A percentile compares a stretch with the other conserved stretches of the same genome.
phyloP scores from a whole-genome alignment of 2,888 invertebrate genomes.

The Isotomurus palustris region DNA sequence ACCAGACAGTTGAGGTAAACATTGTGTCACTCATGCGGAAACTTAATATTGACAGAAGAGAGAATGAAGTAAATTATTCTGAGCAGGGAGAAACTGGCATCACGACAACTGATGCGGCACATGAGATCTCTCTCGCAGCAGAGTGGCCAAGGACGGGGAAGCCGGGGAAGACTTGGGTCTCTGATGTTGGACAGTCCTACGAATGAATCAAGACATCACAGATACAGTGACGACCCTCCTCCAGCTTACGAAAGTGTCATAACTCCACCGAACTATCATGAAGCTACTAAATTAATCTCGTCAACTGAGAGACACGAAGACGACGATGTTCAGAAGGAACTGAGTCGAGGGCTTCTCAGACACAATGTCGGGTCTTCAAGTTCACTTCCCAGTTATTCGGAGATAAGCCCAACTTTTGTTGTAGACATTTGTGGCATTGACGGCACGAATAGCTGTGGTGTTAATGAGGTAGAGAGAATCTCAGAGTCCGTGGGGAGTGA shows the following conservation, averaged over 20 bases:
- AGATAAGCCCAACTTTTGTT: too few species aligned
- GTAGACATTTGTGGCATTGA: too few species aligned
- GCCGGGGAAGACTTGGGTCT: not conserved
- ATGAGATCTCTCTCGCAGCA: not conserved
- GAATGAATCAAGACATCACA: conserved; percentile 6
- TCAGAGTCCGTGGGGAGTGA: too few species aligned
- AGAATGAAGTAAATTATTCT: too few species aligned
- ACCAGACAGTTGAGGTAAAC: conserved; percentile 25
- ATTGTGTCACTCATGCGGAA: not conserved
- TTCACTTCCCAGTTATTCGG: too few species aligned
- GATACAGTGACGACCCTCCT: conserved; percentile 27
- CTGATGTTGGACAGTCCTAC: not conserved
- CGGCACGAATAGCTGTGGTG: too few species aligned
- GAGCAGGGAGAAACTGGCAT: not conserved
- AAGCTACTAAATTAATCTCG: conserved; percentile 19
- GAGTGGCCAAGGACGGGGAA: not conserved
- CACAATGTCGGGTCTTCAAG: too few species aligned
- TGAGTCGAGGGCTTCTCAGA: too few species aligned
- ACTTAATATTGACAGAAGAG: conserved; percentile 8
- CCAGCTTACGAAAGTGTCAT: conserved; percentile 32
- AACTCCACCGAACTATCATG: conserved; percentile 24
- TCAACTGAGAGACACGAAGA: too few species aligned
- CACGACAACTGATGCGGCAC: not conserved
- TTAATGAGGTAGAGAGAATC: too few species aligned
- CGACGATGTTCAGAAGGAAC: too few species aligned